Percentiles rank a stretch among this genome's conserved stretches.
These are phyloP conservation scores for Cichlasoma orientale DNA, from an alignment of 2,797 vertebrate genomes.

Conservation along the genomic window DNA sequence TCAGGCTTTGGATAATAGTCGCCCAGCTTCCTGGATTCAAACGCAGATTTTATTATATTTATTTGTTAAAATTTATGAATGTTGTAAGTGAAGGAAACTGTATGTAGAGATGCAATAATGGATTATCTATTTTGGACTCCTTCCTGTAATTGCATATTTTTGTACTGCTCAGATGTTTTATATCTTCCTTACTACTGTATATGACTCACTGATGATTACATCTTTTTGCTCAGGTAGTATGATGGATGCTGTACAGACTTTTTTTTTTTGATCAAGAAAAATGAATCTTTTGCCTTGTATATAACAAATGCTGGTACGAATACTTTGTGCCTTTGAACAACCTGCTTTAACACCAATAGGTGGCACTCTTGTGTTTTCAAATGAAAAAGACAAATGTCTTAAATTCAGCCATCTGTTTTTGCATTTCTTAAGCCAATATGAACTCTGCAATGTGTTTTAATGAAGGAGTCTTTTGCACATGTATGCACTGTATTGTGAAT, in stretches of 20 bases:
- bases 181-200: slow-evolving; percentile 44
- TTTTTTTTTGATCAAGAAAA: slow-evolving; percentile 20
- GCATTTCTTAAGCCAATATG: slow-evolving; percentile 28
- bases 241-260: slow-evolving; percentile 39
- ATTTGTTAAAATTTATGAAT: slow-evolving; percentile 48
- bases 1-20: slow-evolving; percentile 4
- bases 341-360: slow-evolving; percentile 43
- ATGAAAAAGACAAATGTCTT: not conserved
- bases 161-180: slow-evolving; percentile 7
- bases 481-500: slow-evolving; percentile 50
- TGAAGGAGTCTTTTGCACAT: slow-evolving; percentile 22
- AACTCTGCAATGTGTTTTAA: slow-evolving; percentile 53
- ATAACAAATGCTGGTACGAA: slow-evolving; percentile 14
- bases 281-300: not conserved
- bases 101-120: not conserved
- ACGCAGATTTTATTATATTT: slow-evolving; percentile 46
- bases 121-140: slow-evolving; percentile 13
- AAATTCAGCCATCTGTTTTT: not conserved
- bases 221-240: slow-evolving; percentile 68
- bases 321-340: slow-evolving; percentile 13
- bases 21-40: slow-evolving; percentile 19
- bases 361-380: slow-evolving; percentile 31
- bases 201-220: slow-evolving; percentile 20
- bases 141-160: slow-evolving; percentile 17
- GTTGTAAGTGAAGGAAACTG: slow-evolving; percentile 7